Evolutionary conservation across 2,797 vertebrate genomes (phyloP), one percentile per base, ranked within the genome.

Genomic region (Syngnathus rostellatus): DNA sequence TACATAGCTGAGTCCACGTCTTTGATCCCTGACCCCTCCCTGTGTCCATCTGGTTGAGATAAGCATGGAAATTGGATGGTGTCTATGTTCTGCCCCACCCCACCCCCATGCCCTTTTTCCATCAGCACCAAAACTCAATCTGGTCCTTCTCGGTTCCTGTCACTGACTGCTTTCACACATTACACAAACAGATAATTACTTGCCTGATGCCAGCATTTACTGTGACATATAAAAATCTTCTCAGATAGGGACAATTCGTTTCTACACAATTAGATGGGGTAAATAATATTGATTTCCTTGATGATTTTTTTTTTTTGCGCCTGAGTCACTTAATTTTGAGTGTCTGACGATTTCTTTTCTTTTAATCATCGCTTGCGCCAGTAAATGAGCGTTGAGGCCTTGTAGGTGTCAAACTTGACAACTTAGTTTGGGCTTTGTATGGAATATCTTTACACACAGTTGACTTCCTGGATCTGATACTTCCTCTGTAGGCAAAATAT

Each of bases 21-120:
- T 77, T 63, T 75, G 68, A 61, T 71, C 46, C 7, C 8, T 70
- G 48, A 57, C 31, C 60, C 48, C 51, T 39, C n/a, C 59, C 41
- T 71, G 69, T 60, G 46, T 53, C 68, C 63, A 72, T 73, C 62
- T 76, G 70, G 68, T 71, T n/a, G 64, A 69, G 50, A 57, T 76
- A n/a, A 60, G 39, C 48, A 40, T 65, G 48, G 67, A 25, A 63
- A 37, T 43, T 53, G 68, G 57, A 76, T 58, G 58, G 40, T 48
- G 73, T 48, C 37, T 59, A 60, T 63, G 59, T 12, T 64, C 46
- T 37, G 66, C 63, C 54, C 57, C 68, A 64, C 31, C 60, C 54
- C 14, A 17, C 54, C 23, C 25, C 31, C 31, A 31, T 31, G 31
- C 2, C 31, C 31, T 2, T 31, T 31, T 31, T 31, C 31, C 14